Conservation (phyloP, 92 coral and sea anemone species). For the Phenganax stokvisi region DNA sequence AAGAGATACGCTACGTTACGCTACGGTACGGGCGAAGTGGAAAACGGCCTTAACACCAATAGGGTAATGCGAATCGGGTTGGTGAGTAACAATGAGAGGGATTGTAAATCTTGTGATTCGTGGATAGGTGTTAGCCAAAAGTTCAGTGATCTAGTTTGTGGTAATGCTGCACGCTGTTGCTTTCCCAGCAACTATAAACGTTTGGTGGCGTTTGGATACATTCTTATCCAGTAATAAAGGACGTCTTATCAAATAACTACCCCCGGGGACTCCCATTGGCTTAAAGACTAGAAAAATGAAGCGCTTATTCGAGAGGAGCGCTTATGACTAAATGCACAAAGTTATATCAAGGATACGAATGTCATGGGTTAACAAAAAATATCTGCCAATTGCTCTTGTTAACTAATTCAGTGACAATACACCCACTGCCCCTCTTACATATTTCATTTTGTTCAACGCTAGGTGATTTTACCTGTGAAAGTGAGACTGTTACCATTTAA, state of each 20-base stretch:
- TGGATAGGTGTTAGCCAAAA: neutral
- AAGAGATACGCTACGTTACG: no score
- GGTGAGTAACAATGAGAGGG: neutral
- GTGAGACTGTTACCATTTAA: no score
- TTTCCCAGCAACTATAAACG: neutral
- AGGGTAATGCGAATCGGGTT: neutral
- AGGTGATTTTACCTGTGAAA: no score
- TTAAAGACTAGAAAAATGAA: neutral
- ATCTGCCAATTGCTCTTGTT: no score
- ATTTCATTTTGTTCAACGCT: no score
- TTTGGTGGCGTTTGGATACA: constrained; percentile 10
- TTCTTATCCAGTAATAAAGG: neutral
- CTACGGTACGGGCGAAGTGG: no score
- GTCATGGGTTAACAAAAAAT: no score
- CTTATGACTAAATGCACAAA: no score
- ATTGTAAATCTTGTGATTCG: constrained; percentile 7
- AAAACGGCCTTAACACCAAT: neutral
- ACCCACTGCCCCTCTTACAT: no score
- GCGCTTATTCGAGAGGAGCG: neutral
- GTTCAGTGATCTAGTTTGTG: neutral
- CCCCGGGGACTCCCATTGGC: neutral
- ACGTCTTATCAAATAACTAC: neutral
- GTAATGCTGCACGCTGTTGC: neutral
- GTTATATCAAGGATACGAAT: no score
- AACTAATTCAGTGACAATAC: no score